Evolutionary conservation across 2,113 vertebrate genomes (phyloP).

Genomic region (Henicopernis longicauda): DNA sequence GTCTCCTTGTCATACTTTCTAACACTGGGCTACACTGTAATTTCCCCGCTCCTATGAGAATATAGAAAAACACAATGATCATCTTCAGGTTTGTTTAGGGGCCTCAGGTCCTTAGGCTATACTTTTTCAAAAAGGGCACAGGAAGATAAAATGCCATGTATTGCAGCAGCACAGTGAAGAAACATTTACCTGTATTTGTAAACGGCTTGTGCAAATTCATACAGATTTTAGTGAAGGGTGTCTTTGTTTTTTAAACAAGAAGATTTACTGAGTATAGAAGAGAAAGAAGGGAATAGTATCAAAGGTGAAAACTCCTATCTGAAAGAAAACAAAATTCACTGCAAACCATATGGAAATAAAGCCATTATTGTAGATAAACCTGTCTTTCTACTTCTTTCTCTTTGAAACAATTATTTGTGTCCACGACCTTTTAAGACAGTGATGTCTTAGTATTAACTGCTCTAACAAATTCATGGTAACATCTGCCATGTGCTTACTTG

Average conservation of each 20-base stretch:
- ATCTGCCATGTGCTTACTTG: constrained; percentile 9
- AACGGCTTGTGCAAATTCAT: background rate
- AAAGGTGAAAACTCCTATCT: background rate
- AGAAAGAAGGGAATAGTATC: background rate
- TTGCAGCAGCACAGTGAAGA: background rate
- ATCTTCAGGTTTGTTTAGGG: background rate
- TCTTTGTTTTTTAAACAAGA: background rate
- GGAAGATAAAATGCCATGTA: background rate
- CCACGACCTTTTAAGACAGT: background rate
- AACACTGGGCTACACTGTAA: background rate
- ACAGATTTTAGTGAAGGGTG: background rate
- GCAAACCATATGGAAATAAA: background rate
- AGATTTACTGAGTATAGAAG: background rate
- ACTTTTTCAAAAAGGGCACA: background rate
- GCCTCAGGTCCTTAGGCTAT: background rate
- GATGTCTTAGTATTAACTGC: background rate
- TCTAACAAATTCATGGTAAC: background rate
- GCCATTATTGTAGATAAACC: background rate
- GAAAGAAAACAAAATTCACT: background rate
- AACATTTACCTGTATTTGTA: background rate
- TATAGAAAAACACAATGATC: background rate
- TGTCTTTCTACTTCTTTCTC: background rate
- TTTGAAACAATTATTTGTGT: background rate
- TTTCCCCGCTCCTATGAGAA: background rate
- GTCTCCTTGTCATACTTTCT: background rate